Evolutionary conservation across 2,797 vertebrate genomes (phyloP).

Genomic region (Neostethus bicornis): DNA sequence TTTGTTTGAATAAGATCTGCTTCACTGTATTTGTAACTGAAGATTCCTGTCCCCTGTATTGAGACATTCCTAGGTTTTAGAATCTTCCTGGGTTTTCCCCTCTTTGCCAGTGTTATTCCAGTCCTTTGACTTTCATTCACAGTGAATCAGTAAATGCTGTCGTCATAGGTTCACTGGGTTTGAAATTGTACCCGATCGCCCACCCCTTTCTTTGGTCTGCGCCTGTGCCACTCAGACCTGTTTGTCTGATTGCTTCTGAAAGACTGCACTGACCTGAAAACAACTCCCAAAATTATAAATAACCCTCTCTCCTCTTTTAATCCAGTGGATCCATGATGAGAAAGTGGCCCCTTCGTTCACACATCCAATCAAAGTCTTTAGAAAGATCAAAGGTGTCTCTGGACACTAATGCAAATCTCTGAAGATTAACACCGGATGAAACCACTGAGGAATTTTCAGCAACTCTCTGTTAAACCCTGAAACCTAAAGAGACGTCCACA

Average conservation of each 20-base stretch:
- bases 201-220: constrained; percentile 52
- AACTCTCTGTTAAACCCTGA: constrained; percentile 65
- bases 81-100: constrained; percentile 25
- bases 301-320: constrained; percentile 50
- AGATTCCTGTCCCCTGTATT: not conserved
- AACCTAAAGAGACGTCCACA: constrained; percentile 60
- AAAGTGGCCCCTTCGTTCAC: constrained; percentile 71
- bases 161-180: constrained; percentile 74
- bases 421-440: constrained; percentile 80
- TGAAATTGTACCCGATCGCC: constrained; percentile 55
- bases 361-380: constrained; percentile 79
- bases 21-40: constrained; percentile 3
- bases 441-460: constrained; percentile 75
- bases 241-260: constrained; percentile 77
- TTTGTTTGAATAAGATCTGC: not conserved
- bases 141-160: constrained; percentile 52
- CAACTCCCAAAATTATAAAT: constrained; percentile 77
- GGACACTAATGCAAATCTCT: constrained; percentile 83
- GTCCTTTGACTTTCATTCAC: constrained; percentile 42
- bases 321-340: constrained; percentile 70
- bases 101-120: constrained; percentile 13
- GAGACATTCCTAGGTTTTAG: constrained; percentile 5
- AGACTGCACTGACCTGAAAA: constrained; percentile 76
- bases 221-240: constrained; percentile 65
- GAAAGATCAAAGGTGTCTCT: constrained; percentile 81